phyloP scores from a whole-genome alignment of 2,888 invertebrate genomes.

The Drosophila lacicola region DNA sequence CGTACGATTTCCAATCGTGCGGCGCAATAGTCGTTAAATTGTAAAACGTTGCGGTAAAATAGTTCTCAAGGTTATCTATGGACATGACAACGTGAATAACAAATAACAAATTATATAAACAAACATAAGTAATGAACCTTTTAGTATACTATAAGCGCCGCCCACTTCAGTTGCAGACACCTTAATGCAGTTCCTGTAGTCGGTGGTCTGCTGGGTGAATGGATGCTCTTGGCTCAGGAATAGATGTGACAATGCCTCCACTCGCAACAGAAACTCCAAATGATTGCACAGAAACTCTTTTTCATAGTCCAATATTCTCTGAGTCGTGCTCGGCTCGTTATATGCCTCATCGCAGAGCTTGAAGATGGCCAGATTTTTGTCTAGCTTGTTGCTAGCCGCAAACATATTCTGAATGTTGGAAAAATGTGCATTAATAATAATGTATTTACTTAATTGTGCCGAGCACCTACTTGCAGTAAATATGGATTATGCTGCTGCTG shows the following conservation, averaged over 20 bases:
- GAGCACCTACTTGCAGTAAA: constrained; percentile 70
- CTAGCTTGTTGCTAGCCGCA: constrained; percentile 63
- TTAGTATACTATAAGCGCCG: constrained; percentile 88
- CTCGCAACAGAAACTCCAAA: constrained; percentile 96
- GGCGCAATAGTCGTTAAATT: constrained; percentile 98
- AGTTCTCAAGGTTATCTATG: constrained; percentile 90
- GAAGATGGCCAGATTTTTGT: constrained; percentile 60
- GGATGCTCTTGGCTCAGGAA: constrained; percentile 91
- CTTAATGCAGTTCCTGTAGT: constrained; percentile 88
- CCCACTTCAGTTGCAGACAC: constrained; percentile 87
- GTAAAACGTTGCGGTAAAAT: constrained; percentile 97
- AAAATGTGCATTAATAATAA: background rate
- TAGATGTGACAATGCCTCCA: constrained; percentile 96
- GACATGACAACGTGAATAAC: background rate
- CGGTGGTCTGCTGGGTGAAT: constrained; percentile 87
- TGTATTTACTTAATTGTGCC: too few species aligned
- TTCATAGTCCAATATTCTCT: constrained; percentile 86
- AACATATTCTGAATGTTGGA: constrained; percentile 55
- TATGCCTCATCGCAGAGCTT: constrained; percentile 25
- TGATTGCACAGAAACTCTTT: constrained; percentile 92
- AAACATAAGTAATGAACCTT: constrained; percentile 85
- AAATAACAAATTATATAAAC: background rate
- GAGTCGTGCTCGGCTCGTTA: background rate
- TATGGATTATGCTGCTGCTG: constrained; percentile 88
- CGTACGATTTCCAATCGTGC: constrained; percentile 99